Base-by-base conservation (phyloP, 2,888 invertebrate species). In the Ferdinandea cuprea region DNA sequence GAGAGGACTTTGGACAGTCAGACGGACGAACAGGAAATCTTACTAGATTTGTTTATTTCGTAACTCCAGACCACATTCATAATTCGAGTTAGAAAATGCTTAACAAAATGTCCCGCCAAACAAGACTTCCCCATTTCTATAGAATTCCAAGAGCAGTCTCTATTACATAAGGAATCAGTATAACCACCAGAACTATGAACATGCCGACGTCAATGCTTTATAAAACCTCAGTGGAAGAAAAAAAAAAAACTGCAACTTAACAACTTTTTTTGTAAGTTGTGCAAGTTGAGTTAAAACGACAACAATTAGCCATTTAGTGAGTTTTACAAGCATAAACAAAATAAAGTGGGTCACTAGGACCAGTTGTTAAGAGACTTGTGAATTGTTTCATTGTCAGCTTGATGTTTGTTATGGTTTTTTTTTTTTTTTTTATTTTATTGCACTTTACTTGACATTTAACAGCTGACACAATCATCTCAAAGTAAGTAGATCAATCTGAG, bases 261-360 rank as follows among this genome's bases (percentile, higher is more conserved):
- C 13, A 40, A 48, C 35, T 50, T 35, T 50, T 50, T 35, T 50
- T 37, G 28, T n/a, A 30, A 52, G n/a, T 52, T 28, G 28, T 37
- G 17, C 50, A 48, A 50, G 63, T 37, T 32, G n/a, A 35, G 19
- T 19, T 46, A 3, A n/a, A 19, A n/a, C 1, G 15, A 13, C 37
- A 8, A 17, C 9, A 44, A 44, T 17, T 8, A 15, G 15, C 15
- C 40, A 40, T 13, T 25, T 13, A n/a, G 13, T 13, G 13, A 40
- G 40, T 40, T 15, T 40, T 40, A 40, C 15, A 40, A 40, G 15
- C 15, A 40, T 15, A 6, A 13, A 8, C 7, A 8, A 40, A 40
- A 40, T 40, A 1, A 56, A 37, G 13, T 56, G 13, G 19, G 35
- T 35, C 56, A 56, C 13, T 13, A n/a, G 9, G n/a, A 56, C 56